Evolutionary conservation across 2,797 vertebrate genomes (phyloP), one percentile per base, ranked within the genome.

Genomic region (Orientallactaga sibirica): DNA sequence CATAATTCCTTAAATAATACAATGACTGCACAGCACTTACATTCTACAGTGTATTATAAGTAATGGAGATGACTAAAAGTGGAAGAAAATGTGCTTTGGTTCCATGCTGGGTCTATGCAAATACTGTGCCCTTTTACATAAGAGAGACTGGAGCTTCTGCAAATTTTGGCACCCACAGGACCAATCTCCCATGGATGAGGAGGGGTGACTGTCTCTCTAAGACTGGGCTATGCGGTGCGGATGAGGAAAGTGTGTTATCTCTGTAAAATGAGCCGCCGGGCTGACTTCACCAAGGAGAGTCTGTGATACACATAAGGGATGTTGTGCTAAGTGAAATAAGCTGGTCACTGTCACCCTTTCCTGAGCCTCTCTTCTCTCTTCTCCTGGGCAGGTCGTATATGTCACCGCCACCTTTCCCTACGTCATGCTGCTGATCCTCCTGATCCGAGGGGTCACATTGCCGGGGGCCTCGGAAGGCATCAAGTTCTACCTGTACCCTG

Each of bases 401-500:
- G 99, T 99, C 75, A 99, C 99, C 0, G 99, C 99, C 4, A 99
- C 98, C 0, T 99, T 99, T 77, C 98, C 98, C 64, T 98, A 99
- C 18, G 81, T 98, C 95, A 99, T 99, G 98, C 96, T 99, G 97
- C 94, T 99, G 98, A 98, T 99, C 95, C 98, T 99, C 82, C 98
- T 99, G 62, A 97, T 99, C 55, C 99, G 99, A 97, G 99, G 99
- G 41, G 98, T 99, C 94, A 99, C 99, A 0, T 94, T 99, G 83
- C 99, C 99, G 0, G 99, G 99, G 18, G 99, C 99, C 27, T 98
- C 98, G 0, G 99, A 99, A 22, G 99, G 99, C 86, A 99, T 99
- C 97, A 99, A 99, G 96, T 99, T 99, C 99, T 99, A 99, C 98
- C 98, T 99, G 97, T 99, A 99, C 92, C 99, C 99, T 0, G 99